Base-by-base conservation (phyloP, 2,113 vertebrate genomes). In the Monopterus albus region DNA sequence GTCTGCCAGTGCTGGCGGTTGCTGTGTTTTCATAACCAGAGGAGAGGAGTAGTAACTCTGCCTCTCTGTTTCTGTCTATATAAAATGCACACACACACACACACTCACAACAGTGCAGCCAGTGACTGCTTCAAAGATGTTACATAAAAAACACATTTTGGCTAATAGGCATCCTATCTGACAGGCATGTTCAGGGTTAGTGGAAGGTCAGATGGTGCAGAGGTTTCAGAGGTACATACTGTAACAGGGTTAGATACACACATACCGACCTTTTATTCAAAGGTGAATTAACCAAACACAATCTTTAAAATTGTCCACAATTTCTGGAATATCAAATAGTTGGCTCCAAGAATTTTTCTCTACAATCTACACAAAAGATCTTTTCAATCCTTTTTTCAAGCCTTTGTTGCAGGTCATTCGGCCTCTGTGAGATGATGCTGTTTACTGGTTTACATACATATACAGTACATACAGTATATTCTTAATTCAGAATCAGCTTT, bases 21-120 rank as follows among this genome's bases (percentile, higher is more conserved):
- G 1, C 57, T 77, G 7, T 88, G 86, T 88, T 88, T 82, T 88
- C 36, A 46, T 83, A 81, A 81, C 72, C 68, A 79, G 78, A 68
- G 83, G 67, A 83, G 67, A 72, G 70, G 46, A 82, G 62, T 33
- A 61, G 42, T 47, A 76, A 65, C 51, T 69, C 71, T 72, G 47
- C 21, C 26, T 68, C 69, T 58, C 13, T 69, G 46, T 76, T 55
- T 65, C 33, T 50, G 23, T 62, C 47, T 56, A 6, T 33, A n/a
- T 55, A 3, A 20, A 15, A 35, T 38, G 46, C 49, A 17, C 43
- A 45, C 67, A 60, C 67, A 71, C 35, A 59, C 36, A 42, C 46
- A 71, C 35, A 60, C 26, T 51, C 23, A 28, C n/a, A 9, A 39
- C 23, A 65, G 47, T 61, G 45, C 25, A 43, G 38, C 25, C 21